Percentiles rank a stretch among this genome's conserved stretches.
These are phyloP conservation scores for Zaprionus gabonicus DNA, from an alignment of 1,140 invertebrate species.

Conservation along the genomic window DNA sequence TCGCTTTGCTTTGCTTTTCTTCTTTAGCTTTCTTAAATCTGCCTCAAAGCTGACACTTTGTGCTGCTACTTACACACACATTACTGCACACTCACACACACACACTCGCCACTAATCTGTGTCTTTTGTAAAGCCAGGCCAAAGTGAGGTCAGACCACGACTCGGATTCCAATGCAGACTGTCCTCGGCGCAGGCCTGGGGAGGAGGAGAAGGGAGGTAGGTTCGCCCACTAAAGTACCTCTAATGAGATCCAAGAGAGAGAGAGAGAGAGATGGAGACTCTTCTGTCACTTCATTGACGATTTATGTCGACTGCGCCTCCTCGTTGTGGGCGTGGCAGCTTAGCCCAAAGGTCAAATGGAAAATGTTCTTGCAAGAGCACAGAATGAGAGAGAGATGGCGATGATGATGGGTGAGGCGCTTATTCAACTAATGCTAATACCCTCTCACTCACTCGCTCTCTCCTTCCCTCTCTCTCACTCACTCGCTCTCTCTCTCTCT, in stretches of 20 bases:
- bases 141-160: slow-evolving; percentile 54
- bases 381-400: neutral
- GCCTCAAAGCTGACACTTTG: slow-evolving; percentile 81
- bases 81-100: slow-evolving; percentile 50
- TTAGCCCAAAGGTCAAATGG: slow-evolving; percentile 13
- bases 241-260: slow-evolving; percentile 77
- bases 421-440: slow-evolving; percentile 1
- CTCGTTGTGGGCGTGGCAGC: slow-evolving; percentile 5
- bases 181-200: slow-evolving; percentile 15
- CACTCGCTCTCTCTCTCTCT: neutral
- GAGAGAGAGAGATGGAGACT: slow-evolving; percentile 21
- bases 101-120: slow-evolving; percentile 75
- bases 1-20: slow-evolving; percentile 28
- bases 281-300: slow-evolving; percentile 35
- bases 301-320: slow-evolving; percentile 41
- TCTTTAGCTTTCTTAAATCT: slow-evolving; percentile 73
- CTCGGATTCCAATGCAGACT: slow-evolving; percentile 18
- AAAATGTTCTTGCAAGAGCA: slow-evolving; percentile 29
- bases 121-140: slow-evolving; percentile 79
- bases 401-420: neutral
- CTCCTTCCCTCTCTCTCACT: neutral
- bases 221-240: slow-evolving; percentile 69
- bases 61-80: slow-evolving; percentile 76
- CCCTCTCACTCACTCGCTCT: slow-evolving; percentile 5
- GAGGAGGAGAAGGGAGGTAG: neutral